Base-by-base conservation (phyloP, 2,113 vertebrate species). In the Poicephalus gulielmi region DNA sequence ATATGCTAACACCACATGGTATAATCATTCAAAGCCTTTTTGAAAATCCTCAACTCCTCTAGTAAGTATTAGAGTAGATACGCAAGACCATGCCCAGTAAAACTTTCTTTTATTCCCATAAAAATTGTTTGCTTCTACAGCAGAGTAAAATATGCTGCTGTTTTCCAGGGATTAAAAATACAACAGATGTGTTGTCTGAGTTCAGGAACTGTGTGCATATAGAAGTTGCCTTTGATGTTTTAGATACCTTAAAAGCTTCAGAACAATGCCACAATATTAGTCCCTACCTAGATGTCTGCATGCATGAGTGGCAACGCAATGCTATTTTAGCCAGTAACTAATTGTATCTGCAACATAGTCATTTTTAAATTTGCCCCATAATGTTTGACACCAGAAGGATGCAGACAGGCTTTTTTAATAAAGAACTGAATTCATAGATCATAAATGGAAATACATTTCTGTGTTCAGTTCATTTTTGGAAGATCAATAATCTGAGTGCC, bases 241-340 rank as follows among this genome's bases (percentile, higher is more conserved):
- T 12, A 9, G 46, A 9, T 37, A 59, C 11, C 35, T 66, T 35
- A 23, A 59, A n/a, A 59, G 63, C 49, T 52, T 30, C 13, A 14
- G 33, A 64, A 75, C 57, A 63, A 59, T 11, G 14, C 53, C 41
- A 4, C 17, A 3, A 2, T 9, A 24, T 25, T 3, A 1, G 75
- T 64, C 23, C 69, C 49, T 50, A 12, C 18, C 33, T 41, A 7
- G 14, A 12, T 3, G n/a, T 8, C 44, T 24, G 27, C 4, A 17
- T 10, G 31, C 12, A 11, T 0, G 9, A 44, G 41, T 5, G 55
- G 25, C 68, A 23, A 18, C 49, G 10, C 1, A 1, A 6, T 10
- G 3, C 37, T 39, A 6, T 27, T 59, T 37, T 13, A 70, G n/a
- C 25, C 49, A 70, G 31, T 46, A 55, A 41, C 44, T 62, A 46